Evolutionary conservation across 1,140 invertebrate genomes (phyloP), one percentile per base, ranked within the genome.

Genomic region (Rhagoletis pomonella): DNA sequence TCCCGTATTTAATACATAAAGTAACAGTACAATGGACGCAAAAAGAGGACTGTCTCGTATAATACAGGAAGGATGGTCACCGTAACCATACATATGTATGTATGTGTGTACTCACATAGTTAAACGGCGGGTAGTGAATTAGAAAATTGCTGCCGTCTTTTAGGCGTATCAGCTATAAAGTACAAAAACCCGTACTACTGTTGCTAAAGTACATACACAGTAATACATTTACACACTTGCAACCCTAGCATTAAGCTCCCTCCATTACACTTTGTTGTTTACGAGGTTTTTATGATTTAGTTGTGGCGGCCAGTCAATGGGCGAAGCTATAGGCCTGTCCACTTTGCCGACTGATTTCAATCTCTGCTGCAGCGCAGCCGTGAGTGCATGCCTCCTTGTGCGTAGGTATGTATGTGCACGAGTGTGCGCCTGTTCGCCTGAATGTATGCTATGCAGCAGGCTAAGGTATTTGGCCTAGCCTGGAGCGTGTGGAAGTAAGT

Each of bases 201-300:
- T 47, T 47, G 29, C 47, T 55, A 19, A 47, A 81, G 73, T 81
- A 81, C n/a, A n/a, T 4, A 14, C 9, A 81, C 1, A 4, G 1
- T 50, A 17, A 29, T 44, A 73, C 10, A 42, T 47, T 4, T 44
- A 3, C 17, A 42, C 39, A 67, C 64, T 62, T 29, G 50, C 50
- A 55, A 81, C 19, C 47, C 9, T 2, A 58, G 19, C 55, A 81
- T 55, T 19, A 19, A 12, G 47, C n/a, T 81, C 29, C 47, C 73
- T 29, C 73, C 73, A 81, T 81, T 81, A 81, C 47, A n/a, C 55
- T 81, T 81, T 81, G 73, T 81, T 81, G 73, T 81, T 81, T 81
- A 81, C 50, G 73, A 81, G 73, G n/a, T 39, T 58, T 42, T 55
- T 81, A 55, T 55, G 73, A 50, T 81, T 81, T 81, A 10, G 47